Percentiles rank a stretch among this genome's conserved stretches.
Evolutionary conservation across 2,797 vertebrate genomes (phyloP).

Genomic region (Corythornis leucogaster): DNA sequence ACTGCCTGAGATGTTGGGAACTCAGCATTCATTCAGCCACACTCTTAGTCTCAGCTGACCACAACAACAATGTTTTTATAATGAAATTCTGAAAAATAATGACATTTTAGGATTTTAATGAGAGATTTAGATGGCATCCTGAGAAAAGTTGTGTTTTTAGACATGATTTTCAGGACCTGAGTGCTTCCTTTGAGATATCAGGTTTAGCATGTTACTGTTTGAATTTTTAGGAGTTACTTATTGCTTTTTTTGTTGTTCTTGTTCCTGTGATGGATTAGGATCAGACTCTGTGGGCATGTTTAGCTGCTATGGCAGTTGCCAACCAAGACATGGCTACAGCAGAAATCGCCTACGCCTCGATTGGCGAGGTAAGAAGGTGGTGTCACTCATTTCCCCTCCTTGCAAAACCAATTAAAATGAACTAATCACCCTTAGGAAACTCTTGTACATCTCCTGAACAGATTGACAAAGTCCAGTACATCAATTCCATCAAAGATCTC

Average conservation of each 20-base stretch:
- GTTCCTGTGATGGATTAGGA: constrained; percentile 78
- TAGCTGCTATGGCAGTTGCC: constrained; percentile 94
- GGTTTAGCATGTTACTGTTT: background rate
- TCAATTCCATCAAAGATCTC: constrained; percentile 92
- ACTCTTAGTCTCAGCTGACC: background rate
- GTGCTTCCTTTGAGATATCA: background rate
- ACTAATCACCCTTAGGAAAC: background rate
- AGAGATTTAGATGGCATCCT: background rate
- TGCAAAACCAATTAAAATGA: background rate
- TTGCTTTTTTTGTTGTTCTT: background rate
- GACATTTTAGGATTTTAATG: background rate
- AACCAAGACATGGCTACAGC: constrained; percentile 90
- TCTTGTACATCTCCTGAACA: constrained; percentile 46
- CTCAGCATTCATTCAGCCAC: background rate
- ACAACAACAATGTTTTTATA: background rate
- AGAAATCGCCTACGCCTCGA: constrained; percentile 92
- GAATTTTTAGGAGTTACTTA: background rate
- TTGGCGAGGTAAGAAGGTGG: constrained; percentile 85
- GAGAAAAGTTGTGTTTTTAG: background rate
- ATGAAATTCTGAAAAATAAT: background rate
- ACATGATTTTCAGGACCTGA: background rate
- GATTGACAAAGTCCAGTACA: constrained; percentile 94
- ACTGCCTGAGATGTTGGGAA: background rate
- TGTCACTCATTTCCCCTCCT: background rate
- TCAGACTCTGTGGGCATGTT: constrained; percentile 92